Base-by-base conservation (phyloP, 2,797 vertebrate genomes). In the Acanthurus tractus region DNA sequence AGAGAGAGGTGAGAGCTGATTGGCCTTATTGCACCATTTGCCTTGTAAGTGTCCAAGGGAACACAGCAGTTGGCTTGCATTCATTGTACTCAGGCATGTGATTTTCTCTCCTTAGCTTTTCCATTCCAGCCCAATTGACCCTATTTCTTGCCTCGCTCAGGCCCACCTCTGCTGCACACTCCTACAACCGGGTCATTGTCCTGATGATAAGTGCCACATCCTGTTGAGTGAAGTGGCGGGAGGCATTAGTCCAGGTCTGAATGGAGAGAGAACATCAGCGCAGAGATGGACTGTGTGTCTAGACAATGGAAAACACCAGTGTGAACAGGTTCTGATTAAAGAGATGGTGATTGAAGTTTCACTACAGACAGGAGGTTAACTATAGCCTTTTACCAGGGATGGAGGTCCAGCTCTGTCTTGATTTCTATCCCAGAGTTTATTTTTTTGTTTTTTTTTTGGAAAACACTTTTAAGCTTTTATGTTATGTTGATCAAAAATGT, bases 191-290 rank as follows among this genome's bases (percentile, higher is more conserved):
- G 77, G 82, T 87, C 86, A 85, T 88, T 85, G 78, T 87, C 86
- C 84, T 92, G 89, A 90, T 90, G 88, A 87, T 91, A 92, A 92
- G 86, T 89, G 79, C 86, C 76, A 75, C 82, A 81, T 90, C 75
- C 87, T 88, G 81, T 89, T 87, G 89, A 89, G 88, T 85, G 83
- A 89, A 90, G 88, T 90, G 84, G 85, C 61, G 13, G 56, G 78
- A 78, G 79, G 81, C 85, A 88, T 86, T 90, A 82, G 83, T 70
- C 61, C 38, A 9, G 61, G 81, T 71, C 86, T 90, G 85, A 90
- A 86, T 83, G 69, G 79, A 82, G 49, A 74, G 67, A 65, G 83
- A 90, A 83, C 84, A 86, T 81, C 23, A 48, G 81, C 59, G 72
- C 70, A 69, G 59, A 63, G 83, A 74, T 67, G 55, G 75, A 48